Base-by-base conservation (phyloP, 2,888 invertebrate genomes). In the Panzeria rudis region DNA sequence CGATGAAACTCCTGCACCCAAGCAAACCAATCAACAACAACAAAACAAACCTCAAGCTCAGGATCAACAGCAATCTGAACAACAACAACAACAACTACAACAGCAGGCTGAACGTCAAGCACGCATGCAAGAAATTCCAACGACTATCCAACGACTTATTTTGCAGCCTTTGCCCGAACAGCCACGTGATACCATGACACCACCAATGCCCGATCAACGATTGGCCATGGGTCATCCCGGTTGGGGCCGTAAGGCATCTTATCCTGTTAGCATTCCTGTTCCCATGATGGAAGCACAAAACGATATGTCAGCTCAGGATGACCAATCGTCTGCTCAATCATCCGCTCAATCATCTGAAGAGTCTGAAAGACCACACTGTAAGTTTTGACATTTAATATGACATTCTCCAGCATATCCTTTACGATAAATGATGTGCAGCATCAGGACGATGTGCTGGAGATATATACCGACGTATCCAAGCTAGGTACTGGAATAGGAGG, bases 331-430 rank as follows among this genome's bases (percentile, higher is more conserved):
- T 4, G 86, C 80, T 61, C 56, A 87, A 64, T 81, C 85, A 54
- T 75, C 87, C 4, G 86, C 80, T 61, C 56, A 87, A 64, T 81
- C 85, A 54, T 75, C 87, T 62, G 88, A 86, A 78, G 92, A 92
- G 86, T 89, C 92, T 80, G 94, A 94, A 91, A 95, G 96, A 92
- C 96, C 96, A 86, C 97, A 97, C 89, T 96, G 97, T 97, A 92
- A 95, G 96, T 94, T 89, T 8, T n/a, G n/a, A 38, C 25, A 64
- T 13, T 13, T 23, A 23, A 23, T 41, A 7, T 32, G 6, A 32
- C n/a, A n/a, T n/a, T n/a, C n/a, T n/a, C n/a, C n/a, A n/a, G n/a
- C n/a, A n/a, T n/a, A n/a, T n/a, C n/a, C n/a, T n/a, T n/a, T n/a
- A n/a, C n/a, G n/a, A n/a, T n/a, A n/a, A n/a, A n/a, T n/a, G n/a